phyloP scores from a whole-genome alignment of 2,888 invertebrate species.

The Meliscaeva auricollis region DNA sequence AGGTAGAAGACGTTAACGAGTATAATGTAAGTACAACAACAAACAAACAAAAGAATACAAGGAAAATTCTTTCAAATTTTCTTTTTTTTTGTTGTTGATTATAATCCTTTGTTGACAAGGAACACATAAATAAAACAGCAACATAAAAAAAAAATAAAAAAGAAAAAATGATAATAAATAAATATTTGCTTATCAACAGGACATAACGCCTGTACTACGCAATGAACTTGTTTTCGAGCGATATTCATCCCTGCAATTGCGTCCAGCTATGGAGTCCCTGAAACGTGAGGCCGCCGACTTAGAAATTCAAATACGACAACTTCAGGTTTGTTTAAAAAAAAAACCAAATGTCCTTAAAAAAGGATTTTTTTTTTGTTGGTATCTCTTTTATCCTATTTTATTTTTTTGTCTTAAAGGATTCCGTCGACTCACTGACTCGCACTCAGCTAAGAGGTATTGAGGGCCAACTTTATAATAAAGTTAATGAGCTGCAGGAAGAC shows the following conservation, averaged over 20 bases:
- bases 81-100: constrained; percentile 18
- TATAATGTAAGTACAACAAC: constrained; percentile 84
- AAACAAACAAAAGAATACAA: constrained; percentile 19
- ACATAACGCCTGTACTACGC: constrained; percentile 90
- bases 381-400: constrained; percentile 37
- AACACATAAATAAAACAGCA: constrained; percentile 1
- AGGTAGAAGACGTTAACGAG: constrained; percentile 84
- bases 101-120: constrained; percentile 52
- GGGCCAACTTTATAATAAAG: constrained; percentile 94
- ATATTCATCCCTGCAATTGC: constrained; percentile 89
- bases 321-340: constrained; percentile 85
- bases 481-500: constrained; percentile 97
- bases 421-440: constrained; percentile 92
- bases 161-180: too few species aligned
- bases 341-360: constrained; percentile 42
- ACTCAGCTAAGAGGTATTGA: constrained; percentile 92
- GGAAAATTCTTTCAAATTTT: neutral
- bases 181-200: constrained; percentile 83
- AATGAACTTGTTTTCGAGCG: constrained; percentile 94
- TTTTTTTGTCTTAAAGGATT: constrained; percentile 86
- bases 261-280: constrained; percentile 90
- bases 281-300: constrained; percentile 93
- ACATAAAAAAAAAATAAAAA: too few species aligned
- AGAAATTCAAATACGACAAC: constrained; percentile 93
- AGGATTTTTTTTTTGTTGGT: constrained; percentile 40